Base-by-base conservation (phyloP, 2,113 vertebrate species). In the Thymallus thymallus region DNA sequence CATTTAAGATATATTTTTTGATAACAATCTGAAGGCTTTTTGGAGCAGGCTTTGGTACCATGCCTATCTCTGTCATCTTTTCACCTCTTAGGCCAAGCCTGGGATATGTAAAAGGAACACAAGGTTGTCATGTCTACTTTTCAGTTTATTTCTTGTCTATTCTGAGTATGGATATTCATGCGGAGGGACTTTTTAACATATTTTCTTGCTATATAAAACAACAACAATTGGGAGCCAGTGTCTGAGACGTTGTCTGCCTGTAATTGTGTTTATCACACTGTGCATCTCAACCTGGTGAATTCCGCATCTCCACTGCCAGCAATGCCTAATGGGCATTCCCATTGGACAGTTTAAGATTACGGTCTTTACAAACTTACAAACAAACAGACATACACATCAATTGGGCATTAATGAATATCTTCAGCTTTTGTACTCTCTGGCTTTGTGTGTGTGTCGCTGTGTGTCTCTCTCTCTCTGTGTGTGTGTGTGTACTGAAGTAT, bases 391-490 rank as follows among this genome's bases (percentile, higher is more conserved):
- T 67, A 76, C 71, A 82, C 68, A 74, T 69, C 74, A 79, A 48
- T 68, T 74, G 63, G 80, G 74, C 68, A 74, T 71, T 79, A 74
- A 80, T 83, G 79, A 77, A 75, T 75, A 68, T 80, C 35, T 73
- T 66, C 45, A 26, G 58, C 72, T 56, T 51, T 70, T 29, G 9
- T 20, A 75, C 20, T 41, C 9, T 41, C 35, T 41, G 60, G 58
- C 63, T 30, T 20, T 29, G 7, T 68, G 73, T 66, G 26, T 62
- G 48, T 41, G 3, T 32, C 46, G 6, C 70, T 29, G 23, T 26
- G 24, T 29, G 26, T 10, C 32, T 24, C 10, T 45, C n/a, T 67
- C 6, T n/a, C 1, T 10, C 9, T 12, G 32, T 46, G 66, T 23
- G 35, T 69, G 13, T 71, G 60, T 55, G 72, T 30, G 64, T 30